A percentile compares a stretch with the other conserved stretches of the same genome.
Conservation (phyloP, 2,888 invertebrate species). For the Pterostichus madidus region DNA sequence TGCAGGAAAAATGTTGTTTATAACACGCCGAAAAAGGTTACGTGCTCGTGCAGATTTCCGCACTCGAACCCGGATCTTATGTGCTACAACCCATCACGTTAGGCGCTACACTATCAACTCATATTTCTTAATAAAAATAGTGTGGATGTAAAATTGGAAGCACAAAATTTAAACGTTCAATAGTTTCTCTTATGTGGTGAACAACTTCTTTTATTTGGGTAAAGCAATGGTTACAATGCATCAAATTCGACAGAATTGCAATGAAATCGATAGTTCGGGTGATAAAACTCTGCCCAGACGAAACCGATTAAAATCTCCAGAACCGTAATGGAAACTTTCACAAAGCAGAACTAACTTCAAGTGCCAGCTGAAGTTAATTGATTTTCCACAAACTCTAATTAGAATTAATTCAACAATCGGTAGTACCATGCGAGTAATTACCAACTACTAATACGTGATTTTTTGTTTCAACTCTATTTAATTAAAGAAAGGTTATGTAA, state of each 20-base stretch:
- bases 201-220: neutral
- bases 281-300: slow-evolving; percentile 31
- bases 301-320: slow-evolving; percentile 36
- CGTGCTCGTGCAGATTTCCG: no score
- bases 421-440: slow-evolving; percentile 3
- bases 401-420: slow-evolving; percentile 30
- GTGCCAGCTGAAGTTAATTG: slow-evolving; percentile 8
- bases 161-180: no score
- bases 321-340: slow-evolving; percentile 1
- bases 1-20: no score
- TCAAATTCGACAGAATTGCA: slow-evolving; percentile 29
- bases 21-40: no score
- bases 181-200: no score
- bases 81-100: no score
- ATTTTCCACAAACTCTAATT: slow-evolving; percentile 10
- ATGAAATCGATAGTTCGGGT: slow-evolving; percentile 25
- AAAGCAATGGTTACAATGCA: slow-evolving; percentile 2
- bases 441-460: neutral
- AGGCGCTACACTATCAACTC: no score
- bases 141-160: no score
- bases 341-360: neutral
- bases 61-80: no score
- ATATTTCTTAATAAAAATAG: no score
- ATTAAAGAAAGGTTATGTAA: slow-evolving; percentile 10
- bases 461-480: slow-evolving; percentile 17